These are phyloP conservation scores for Hyppa rectilinea DNA, from an alignment of 2,888 invertebrate species.

Conservation along the genomic window DNA sequence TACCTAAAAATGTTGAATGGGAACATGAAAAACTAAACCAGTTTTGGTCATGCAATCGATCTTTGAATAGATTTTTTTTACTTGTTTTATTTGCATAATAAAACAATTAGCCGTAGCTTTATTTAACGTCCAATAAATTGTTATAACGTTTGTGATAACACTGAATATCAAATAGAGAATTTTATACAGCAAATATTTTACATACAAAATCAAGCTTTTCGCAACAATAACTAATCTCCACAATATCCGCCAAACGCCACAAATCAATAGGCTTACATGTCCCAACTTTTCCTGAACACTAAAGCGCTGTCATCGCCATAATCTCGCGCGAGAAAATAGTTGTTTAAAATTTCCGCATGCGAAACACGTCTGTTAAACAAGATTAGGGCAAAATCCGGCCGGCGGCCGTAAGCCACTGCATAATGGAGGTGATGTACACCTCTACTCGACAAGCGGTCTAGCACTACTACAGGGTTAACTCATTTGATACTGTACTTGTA, in stretches of 20 bases:
- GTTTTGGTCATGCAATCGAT: constrained; percentile 32
- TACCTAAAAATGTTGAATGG: constrained; percentile 41
- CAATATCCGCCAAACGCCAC: constrained; percentile 41
- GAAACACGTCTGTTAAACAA: constrained; percentile 76
- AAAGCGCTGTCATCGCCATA: constrained; percentile 68
- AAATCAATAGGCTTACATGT: constrained; percentile 58
- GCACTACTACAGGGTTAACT: constrained; percentile 44
- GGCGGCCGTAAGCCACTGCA: constrained; percentile 75
- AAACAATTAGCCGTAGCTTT: constrained; percentile 11
- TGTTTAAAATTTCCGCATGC: constrained; percentile 72
- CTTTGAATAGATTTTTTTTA: constrained; percentile 12
- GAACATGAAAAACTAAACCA: constrained; percentile 25
- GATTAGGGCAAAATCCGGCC: constrained; percentile 75
- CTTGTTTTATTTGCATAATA: constrained; percentile 23
- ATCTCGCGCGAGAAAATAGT: constrained; percentile 67
- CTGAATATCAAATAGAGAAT: background rate
- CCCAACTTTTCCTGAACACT: constrained; percentile 40
- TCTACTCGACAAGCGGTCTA: constrained; percentile 60
- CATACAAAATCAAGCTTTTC: background rate
- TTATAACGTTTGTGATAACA: background rate
- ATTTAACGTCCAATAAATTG: constrained; percentile 1
- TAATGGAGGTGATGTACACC: constrained; percentile 70
- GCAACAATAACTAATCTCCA: constrained; percentile 3
- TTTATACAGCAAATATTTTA: background rate
- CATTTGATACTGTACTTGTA: constrained; percentile 54